A percentile compares a stretch with the other conserved stretches of the same genome.
Conservation (phyloP, 2,797 vertebrate species). For the Lagorchestes hirsutus region DNA sequence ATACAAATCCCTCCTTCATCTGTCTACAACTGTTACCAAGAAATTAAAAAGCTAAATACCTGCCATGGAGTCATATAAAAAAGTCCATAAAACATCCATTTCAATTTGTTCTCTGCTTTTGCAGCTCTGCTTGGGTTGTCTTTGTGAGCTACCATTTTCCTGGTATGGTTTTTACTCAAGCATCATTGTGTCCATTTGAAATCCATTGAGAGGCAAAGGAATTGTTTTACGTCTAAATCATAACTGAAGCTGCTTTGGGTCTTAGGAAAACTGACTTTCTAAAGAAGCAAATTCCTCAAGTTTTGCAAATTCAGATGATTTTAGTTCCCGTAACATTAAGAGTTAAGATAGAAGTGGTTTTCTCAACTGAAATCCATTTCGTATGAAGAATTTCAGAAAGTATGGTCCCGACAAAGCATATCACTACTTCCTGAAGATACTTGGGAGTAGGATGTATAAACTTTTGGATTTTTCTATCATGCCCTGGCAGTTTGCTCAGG, state of each 20-base stretch:
- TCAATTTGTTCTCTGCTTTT: constrained; percentile 34
- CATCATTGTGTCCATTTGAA: constrained; percentile 49
- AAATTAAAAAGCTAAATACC: constrained; percentile 50
- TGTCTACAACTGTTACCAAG: constrained; percentile 63
- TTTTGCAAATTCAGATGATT: neutral
- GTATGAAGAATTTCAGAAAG: constrained; percentile 58
- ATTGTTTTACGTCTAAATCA: neutral
- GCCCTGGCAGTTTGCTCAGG: constrained; percentile 55
- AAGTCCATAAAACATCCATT: constrained; percentile 52
- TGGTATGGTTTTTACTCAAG: neutral
- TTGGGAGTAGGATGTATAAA: constrained; percentile 42
- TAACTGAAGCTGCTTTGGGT: neutral
- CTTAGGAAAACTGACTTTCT: constrained; percentile 38
- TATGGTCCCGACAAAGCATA: constrained; percentile 56
- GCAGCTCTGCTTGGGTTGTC: constrained; percentile 51
- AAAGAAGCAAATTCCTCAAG: constrained; percentile 27
- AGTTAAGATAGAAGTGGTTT: neutral
- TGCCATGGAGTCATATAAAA: constrained; percentile 34
- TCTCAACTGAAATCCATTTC: constrained; percentile 35
- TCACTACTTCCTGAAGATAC: constrained; percentile 59
- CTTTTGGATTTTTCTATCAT: constrained; percentile 59
- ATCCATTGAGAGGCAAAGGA: neutral
- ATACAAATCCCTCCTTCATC: constrained; percentile 60
- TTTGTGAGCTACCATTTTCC: neutral
- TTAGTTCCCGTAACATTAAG: neutral